These are phyloP conservation scores for Lasioglossum calceatum DNA, from an alignment of 2,888 invertebrate genomes.

Conservation along the genomic window DNA sequence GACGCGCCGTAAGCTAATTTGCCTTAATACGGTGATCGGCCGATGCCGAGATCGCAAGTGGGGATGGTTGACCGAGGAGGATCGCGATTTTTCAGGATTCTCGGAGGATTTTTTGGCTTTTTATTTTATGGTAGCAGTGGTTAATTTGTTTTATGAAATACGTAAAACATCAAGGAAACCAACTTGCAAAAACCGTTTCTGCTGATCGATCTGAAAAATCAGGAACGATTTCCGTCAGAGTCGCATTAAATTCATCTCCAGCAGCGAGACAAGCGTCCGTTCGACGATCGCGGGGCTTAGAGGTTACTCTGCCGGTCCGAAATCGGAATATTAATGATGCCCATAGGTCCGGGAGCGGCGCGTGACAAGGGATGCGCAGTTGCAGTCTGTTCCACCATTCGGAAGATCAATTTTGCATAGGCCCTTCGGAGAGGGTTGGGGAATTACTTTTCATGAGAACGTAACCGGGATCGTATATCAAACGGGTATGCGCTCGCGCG, in stretches of 20 bases:
- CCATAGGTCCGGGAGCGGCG: conserved; percentile 36
- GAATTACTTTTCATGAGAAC: conserved; percentile 42
- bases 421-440: conserved; percentile 32
- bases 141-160: too few species aligned
- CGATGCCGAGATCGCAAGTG: neutral
- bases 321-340: conserved; percentile 63
- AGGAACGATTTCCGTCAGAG: neutral
- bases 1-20: conserved; percentile 15
- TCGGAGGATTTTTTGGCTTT: too few species aligned
- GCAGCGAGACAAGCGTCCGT: neutral
- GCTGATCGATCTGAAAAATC: neutral
- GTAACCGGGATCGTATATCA: conserved; percentile 35
- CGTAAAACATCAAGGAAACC: too few species aligned
- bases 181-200: neutral
- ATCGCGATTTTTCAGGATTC: neutral
- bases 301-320: conserved; percentile 19
- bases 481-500: neutral
- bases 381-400: conserved; percentile 41
- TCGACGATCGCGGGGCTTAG: neutral
- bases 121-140: too few species aligned
- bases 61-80: neutral
- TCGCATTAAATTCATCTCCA: neutral
- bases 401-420: conserved; percentile 60
- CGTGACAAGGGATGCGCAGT: conserved; percentile 51
- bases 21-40: conserved; percentile 2